Evolutionary conservation across 2,888 invertebrate genomes (phyloP).

Genomic region (Gasteruption jaculator): DNA sequence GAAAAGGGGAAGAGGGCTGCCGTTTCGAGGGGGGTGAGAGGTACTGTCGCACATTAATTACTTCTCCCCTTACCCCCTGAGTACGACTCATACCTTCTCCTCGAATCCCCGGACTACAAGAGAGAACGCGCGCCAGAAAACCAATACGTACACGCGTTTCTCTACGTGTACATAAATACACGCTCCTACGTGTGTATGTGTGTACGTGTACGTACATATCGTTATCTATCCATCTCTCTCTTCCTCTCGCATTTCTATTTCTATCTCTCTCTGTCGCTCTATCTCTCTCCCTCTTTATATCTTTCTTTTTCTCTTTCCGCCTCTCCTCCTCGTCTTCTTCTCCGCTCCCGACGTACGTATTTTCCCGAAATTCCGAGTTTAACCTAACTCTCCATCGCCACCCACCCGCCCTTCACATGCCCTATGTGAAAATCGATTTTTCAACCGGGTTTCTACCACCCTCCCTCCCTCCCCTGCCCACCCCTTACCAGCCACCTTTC

Average conservation of each 20-base stretch:
- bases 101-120: too few relatives aligned
- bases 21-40: conserved; percentile 26
- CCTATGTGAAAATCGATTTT: conserved; percentile 47
- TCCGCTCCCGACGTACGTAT: too few relatives aligned
- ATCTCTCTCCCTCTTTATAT: neutral
- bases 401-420: conserved; percentile 29
- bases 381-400: conserved; percentile 11
- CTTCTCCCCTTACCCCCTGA: conserved; percentile 39
- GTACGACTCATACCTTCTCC: too few relatives aligned
- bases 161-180: neutral
- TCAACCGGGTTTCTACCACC: conserved; percentile 36
- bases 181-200: conserved; percentile 15
- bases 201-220: neutral
- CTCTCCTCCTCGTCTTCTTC: too few relatives aligned
- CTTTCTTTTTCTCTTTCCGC: conserved; percentile 4
- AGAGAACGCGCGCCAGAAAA: conserved; percentile 6
- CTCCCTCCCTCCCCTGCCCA: too few relatives aligned
- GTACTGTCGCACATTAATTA: conserved; percentile 48
- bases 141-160: neutral
- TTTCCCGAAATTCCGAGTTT: conserved; percentile 32
- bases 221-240: neutral
- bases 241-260: neutral
- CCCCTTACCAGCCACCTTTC: too few relatives aligned
- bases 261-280: neutral
- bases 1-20: conserved; percentile 17